phyloP scores from a whole-genome alignment of 2,888 invertebrate genomes.

The Coremacera marginata region DNA sequence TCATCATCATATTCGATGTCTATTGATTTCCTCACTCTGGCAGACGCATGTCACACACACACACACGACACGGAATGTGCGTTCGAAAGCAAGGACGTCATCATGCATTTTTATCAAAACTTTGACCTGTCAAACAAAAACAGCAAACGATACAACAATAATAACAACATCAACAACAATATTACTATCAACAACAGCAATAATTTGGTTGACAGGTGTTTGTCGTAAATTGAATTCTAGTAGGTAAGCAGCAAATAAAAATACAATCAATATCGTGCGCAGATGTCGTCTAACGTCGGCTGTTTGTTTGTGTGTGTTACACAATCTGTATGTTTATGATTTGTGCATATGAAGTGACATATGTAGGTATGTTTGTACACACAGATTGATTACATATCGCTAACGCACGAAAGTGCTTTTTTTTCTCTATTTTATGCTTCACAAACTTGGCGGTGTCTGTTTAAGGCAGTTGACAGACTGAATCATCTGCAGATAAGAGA shows the following conservation, averaged over 20 bases:
- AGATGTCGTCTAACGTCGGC: not conserved
- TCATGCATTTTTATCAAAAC: conserved; percentile 37
- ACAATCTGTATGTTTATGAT: conserved; percentile 15
- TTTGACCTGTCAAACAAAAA: conserved; percentile 16
- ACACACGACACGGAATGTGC: not conserved
- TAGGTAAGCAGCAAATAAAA: conserved; percentile 42
- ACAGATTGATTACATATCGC: no score
- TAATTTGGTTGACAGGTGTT: conserved; percentile 15
- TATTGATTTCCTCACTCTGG: not conserved
- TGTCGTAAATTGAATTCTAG: no score
- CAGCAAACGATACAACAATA: conserved; percentile 8
- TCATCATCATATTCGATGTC: not conserved
- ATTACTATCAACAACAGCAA: conserved; percentile 36
- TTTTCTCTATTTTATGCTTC: no score
- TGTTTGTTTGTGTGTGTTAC: conserved; percentile 28
- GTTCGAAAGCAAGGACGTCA: conserved; percentile 41
- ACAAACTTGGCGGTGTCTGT: no score
- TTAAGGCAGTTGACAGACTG: no score
- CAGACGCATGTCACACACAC: conserved; percentile 19
- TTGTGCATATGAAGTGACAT: not conserved
- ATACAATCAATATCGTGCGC: conserved; percentile 42
- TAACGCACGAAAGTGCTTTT: no score
- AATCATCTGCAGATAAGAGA: no score
- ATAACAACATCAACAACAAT: conserved; percentile 12
- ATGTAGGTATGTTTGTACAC: no score